These are phyloP conservation scores for Mimachlamys varia DNA, from an alignment of 2,888 invertebrate species.

Conservation along the genomic window DNA sequence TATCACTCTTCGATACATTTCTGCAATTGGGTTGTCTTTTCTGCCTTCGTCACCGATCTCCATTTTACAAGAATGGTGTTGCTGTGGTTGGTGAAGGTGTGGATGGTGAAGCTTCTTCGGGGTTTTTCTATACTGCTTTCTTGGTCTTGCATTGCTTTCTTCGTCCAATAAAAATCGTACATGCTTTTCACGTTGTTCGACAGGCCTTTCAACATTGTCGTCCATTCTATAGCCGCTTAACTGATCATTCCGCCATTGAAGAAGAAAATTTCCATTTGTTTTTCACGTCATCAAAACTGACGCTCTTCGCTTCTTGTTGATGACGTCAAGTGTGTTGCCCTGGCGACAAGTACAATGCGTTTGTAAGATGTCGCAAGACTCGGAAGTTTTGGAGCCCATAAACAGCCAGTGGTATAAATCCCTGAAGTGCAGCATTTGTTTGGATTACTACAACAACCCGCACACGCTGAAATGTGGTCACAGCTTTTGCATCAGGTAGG, in stretches of 20 bases:
- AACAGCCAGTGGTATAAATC: not conserved
- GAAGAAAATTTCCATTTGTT: not conserved
- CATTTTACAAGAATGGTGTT: not conserved
- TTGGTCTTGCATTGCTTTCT: slow-evolving; percentile 13
- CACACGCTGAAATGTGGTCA: slow-evolving; percentile 46
- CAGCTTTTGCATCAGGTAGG: slow-evolving; percentile 45
- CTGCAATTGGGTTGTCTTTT: not conserved
- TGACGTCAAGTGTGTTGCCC: not conserved
- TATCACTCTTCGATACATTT: slow-evolving; percentile 37
- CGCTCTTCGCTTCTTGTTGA: not conserved
- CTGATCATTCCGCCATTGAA: not conserved
- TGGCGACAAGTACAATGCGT: not conserved
- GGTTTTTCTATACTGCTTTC: not conserved
- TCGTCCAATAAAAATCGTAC: slow-evolving; percentile 40
- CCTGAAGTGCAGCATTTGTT: slow-evolving; percentile 1
- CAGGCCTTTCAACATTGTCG: not conserved
- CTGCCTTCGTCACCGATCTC: not conserved
- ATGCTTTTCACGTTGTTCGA: slow-evolving; percentile 32
- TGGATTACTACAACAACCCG: not conserved
- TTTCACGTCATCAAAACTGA: slow-evolving; percentile 34
- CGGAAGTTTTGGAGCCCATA: not conserved
- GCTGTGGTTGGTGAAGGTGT: not conserved
- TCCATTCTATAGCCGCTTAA: not conserved
- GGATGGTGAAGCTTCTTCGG: not conserved
- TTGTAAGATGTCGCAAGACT: not conserved